Evolutionary conservation across 1,140 invertebrate species (phyloP).

Genomic region (Mycetomoellerius zeteki): DNA sequence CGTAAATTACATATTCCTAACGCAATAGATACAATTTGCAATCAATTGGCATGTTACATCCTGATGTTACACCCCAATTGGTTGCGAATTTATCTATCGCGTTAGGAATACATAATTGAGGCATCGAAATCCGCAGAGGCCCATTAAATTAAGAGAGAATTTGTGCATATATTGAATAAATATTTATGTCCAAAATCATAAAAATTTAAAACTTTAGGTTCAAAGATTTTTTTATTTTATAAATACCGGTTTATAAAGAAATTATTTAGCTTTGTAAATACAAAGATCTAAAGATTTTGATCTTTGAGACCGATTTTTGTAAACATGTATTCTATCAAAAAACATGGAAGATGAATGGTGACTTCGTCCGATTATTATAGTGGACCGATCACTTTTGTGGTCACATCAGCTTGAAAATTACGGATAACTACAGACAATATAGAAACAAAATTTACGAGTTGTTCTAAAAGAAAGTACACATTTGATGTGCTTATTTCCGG

Average conservation of each 20-base stretch:
- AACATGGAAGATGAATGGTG: not conserved
- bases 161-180: not conserved
- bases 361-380: not conserved
- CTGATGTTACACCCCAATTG: too few species aligned
- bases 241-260: not conserved
- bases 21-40: too few species aligned
- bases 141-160: not conserved
- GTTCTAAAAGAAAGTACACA: constrained; percentile 11
- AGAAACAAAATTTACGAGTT: constrained; percentile 4
- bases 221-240: not conserved
- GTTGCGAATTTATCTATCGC: too few species aligned
- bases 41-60: too few species aligned
- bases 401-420: constrained; percentile 43
- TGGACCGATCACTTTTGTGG: not conserved
- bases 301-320: not conserved
- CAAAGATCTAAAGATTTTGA: not conserved
- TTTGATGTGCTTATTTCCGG: constrained; percentile 15
- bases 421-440: not conserved
- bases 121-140: too few species aligned
- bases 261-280: not conserved
- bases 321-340: not conserved
- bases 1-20: too few species aligned
- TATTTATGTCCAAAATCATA: not conserved
- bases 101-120: too few species aligned
- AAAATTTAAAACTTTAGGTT: too few species aligned